Conservation (phyloP, 2,888 invertebrate genomes). For the Carpatolechia fugitivella region DNA sequence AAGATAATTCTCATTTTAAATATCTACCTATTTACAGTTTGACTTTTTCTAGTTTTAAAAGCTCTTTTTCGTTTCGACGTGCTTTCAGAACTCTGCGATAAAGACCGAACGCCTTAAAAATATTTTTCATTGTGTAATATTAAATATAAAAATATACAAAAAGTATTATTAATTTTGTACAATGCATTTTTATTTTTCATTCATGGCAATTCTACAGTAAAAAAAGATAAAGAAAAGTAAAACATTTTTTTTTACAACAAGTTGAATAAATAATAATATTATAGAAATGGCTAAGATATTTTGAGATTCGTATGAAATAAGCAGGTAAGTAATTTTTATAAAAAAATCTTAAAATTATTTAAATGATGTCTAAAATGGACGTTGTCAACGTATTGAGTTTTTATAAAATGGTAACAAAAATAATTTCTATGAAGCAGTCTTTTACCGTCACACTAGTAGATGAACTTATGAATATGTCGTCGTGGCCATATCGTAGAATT, state of each 20-base stretch:
- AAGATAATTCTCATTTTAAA: conserved; percentile 38
- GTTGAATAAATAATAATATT: conserved; percentile 16
- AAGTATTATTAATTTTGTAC: conserved; percentile 28
- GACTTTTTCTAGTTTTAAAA: conserved; percentile 13
- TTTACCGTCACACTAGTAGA: neutral
- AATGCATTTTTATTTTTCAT: neutral
- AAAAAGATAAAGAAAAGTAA: neutral
- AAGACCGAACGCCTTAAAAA: no score
- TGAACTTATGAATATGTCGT: no score
- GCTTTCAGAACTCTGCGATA: no score
- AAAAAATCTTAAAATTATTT: neutral
- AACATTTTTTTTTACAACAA: conserved; percentile 2
- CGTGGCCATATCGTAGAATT: no score
- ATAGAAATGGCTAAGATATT: conserved; percentile 48
- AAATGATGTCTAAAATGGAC: conserved; percentile 34
- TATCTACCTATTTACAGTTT: conserved; percentile 26
- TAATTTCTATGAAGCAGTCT: conserved; percentile 11
- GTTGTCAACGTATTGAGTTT: conserved; percentile 54
- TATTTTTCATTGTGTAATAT: neutral
- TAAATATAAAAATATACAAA: conserved; percentile 8
- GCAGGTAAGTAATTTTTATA: neutral
- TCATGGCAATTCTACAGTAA: conserved; percentile 16
- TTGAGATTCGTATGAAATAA: conserved; percentile 33
- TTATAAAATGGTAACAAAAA: conserved; percentile 20
- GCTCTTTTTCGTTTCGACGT: no score